Conservation (phyloP, 1,140 invertebrate genomes). For the Magallana angulata region DNA sequence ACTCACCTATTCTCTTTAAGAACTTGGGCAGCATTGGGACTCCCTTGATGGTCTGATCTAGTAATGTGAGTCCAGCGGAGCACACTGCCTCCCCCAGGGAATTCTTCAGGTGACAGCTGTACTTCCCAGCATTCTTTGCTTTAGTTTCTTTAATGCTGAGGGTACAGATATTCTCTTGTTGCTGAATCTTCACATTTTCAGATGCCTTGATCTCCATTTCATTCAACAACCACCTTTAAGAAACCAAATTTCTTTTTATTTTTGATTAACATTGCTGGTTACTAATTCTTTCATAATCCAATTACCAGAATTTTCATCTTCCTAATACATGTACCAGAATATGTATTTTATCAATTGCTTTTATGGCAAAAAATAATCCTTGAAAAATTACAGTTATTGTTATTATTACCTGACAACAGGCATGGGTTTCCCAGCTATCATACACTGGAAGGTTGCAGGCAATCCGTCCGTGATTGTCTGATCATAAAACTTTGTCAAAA, state of each 20-base stretch:
- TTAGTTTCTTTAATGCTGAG: slow-evolving; percentile 73
- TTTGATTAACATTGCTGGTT: no score
- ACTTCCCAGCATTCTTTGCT: slow-evolving; percentile 74
- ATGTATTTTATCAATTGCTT: no score
- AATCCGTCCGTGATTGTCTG: slow-evolving; percentile 71
- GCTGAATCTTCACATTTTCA: slow-evolving; percentile 62
- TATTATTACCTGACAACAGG: slow-evolving; percentile 60
- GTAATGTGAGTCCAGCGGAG: slow-evolving; percentile 70
- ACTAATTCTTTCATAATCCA: no score
- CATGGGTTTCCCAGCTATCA: slow-evolving; percentile 70
- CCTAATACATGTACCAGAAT: no score
- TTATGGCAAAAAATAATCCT: no score
- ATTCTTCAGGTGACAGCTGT: slow-evolving; percentile 75
- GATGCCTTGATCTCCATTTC: slow-evolving; percentile 66
- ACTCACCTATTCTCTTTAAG: slow-evolving; percentile 64
- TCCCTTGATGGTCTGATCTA: slow-evolving; percentile 68
- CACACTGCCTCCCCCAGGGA: slow-evolving; percentile 72
- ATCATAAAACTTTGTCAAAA: slow-evolving; percentile 73
- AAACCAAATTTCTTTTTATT: neutral
- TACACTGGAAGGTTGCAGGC: slow-evolving; percentile 71
- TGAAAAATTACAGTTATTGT: neutral
- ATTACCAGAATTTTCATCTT: no score
- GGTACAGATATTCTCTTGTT: slow-evolving; percentile 67
- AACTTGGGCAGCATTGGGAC: slow-evolving; percentile 66
- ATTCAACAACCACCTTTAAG: slow-evolving; percentile 67